phyloP scores from a whole-genome alignment of 53 echinoderm and acorn worm species.

The Echinometra lucunter region DNA sequence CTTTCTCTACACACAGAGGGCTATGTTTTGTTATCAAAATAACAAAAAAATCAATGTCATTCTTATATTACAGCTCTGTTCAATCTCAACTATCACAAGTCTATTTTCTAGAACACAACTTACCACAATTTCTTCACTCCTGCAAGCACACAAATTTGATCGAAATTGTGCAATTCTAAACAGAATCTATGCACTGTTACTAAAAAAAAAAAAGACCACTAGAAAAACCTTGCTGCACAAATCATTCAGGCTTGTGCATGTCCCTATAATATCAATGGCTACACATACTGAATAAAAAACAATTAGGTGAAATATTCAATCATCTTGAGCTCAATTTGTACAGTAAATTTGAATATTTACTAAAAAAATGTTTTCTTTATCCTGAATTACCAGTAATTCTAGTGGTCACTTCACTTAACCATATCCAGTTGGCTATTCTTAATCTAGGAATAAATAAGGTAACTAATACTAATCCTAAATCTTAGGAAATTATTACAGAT shows the following conservation, averaged over 20 bases:
- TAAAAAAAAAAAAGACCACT: neutral
- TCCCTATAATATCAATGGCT: neutral
- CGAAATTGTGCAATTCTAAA: conserved; percentile 46
- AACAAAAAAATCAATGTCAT: conserved; percentile 24
- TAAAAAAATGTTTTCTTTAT: neutral
- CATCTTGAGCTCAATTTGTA: neutral
- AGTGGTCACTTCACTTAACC: neutral
- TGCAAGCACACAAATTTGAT: conserved; percentile 10
- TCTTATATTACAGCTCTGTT: conserved; percentile 48
- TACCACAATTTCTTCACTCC: conserved; percentile 23
- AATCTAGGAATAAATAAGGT: conserved; percentile 43
- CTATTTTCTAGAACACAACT: conserved; percentile 33
- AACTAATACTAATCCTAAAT: conserved; percentile 45
- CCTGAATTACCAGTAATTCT: neutral
- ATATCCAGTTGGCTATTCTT: conserved; percentile 31
- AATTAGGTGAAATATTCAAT: neutral
- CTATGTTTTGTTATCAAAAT: conserved; percentile 19
- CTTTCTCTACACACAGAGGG: neutral
- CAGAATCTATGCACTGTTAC: neutral
- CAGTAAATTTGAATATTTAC: conserved; percentile 9
- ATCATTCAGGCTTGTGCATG: neutral
- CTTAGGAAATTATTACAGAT: neutral
- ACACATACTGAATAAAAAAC: neutral
- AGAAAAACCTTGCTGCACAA: neutral
- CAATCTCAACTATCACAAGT: neutral